Percentiles rank a stretch among this genome's conserved stretches.
These are phyloP conservation scores for Lethrus apterus DNA, from an alignment of 1,140 invertebrate species.

Conservation along the genomic window DNA sequence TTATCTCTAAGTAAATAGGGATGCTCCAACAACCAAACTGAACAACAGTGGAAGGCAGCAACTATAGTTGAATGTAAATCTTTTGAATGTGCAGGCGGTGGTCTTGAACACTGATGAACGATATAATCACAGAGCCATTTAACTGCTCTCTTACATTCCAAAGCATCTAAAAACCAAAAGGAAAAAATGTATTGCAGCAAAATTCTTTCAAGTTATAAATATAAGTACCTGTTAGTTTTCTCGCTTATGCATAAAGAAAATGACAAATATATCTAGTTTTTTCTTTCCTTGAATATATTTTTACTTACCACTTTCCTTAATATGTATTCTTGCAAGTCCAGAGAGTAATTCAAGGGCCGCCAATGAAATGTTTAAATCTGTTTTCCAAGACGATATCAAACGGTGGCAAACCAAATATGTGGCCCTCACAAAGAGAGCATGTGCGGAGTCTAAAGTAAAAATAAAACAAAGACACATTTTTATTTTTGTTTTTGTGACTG, in stretches of 20 bases:
- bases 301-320: conserved; percentile 74
- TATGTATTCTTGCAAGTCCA: conserved; percentile 78
- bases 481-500: neutral
- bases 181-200: neutral
- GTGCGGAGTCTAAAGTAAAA: conserved; percentile 61
- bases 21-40: conserved; percentile 86
- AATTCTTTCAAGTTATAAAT: conserved; percentile 13
- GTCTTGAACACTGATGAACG: conserved; percentile 88
- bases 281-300: no score
- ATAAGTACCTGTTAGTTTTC: conserved; percentile 29
- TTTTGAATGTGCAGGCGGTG: conserved; percentile 91
- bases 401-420: conserved; percentile 91
- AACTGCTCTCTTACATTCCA: conserved; percentile 87
- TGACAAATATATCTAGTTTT: no score
- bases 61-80: conserved; percentile 98
- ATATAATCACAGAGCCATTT: conserved; percentile 99
- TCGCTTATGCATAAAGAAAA: conserved; percentile 22
- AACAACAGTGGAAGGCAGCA: conserved; percentile 86
- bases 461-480: neutral
- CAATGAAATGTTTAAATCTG: conserved; percentile 88
- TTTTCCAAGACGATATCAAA: conserved; percentile 92
- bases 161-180: conserved; percentile 52
- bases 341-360: conserved; percentile 88
- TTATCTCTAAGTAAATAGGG: conserved; percentile 82
- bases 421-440: conserved; percentile 81